Evolutionary conservation across 2,888 invertebrate species (phyloP), one percentile per base, ranked within the genome.

Genomic region (Stenchaetothrips biformis): DNA sequence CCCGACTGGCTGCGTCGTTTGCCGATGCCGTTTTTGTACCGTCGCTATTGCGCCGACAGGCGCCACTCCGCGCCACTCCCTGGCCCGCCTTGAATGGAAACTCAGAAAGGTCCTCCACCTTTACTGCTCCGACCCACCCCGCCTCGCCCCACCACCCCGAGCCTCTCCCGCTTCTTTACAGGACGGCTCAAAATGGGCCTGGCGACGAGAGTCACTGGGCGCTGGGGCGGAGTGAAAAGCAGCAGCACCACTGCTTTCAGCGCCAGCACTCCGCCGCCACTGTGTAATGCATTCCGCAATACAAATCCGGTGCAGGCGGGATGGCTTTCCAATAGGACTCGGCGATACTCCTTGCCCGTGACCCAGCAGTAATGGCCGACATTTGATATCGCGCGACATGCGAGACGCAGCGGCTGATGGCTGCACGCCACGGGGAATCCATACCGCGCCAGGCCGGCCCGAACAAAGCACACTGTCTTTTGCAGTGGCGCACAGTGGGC

Each of bases 301-400:
- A 74, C 67, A 74, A 74, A 74, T 74, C 67, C 67, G 67, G 25
- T 74, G 67, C 67, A 74, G 25, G 25, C 21, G 67, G 67, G 67
- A 74, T 74, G 67, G 67, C 67, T 74, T 74, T 74, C 67, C 67
- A 74, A 74, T 74, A 74, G 37, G 37, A 74, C 67, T 11, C 67
- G 7, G 67, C 18, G 16, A 18, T 13, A 53, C 53, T 4, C 16
- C 53, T 18, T 53, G 67, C 25, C 67, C 67, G 37, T 25, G 25
- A 7, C 67, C 67, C 53, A 16, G 53, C 16, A 6, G 53, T 53
- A 67, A 67, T 67, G 67, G 67, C 67, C 21, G 25, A 21, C 25
- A 74, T 74, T 74, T 74, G 67, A 25, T 74, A 74, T 25, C 21
- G 53, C 21, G 25, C 7, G 67, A 74, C 67, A 74, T 11, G 67